These are phyloP conservation scores for Drosophila nigromelanica DNA, from an alignment of 1,140 invertebrate genomes.

Conservation along the genomic window DNA sequence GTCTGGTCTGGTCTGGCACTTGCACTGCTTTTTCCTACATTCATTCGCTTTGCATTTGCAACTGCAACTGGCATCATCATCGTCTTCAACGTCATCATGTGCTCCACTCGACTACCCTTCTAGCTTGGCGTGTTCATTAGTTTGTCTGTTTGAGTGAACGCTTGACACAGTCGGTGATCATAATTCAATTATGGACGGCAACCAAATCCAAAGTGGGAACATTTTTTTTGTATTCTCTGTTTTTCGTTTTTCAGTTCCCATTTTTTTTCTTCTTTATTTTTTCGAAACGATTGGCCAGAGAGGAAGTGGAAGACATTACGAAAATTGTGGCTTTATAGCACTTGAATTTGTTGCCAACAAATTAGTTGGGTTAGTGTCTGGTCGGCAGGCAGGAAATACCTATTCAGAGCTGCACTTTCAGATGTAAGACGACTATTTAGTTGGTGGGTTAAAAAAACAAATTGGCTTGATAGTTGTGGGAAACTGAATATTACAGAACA, in stretches of 20 bases:
- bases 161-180: conserved; percentile 66
- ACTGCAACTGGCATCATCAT: conserved; percentile 54
- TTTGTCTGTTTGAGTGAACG: conserved; percentile 27
- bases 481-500: neutral
- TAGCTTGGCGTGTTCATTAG: conserved; percentile 64
- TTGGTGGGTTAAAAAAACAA: neutral
- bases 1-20: conserved; percentile 25
- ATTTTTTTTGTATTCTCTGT: conserved; percentile 19
- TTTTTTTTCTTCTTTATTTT: neutral
- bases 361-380: conserved; percentile 4
- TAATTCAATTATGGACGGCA: conserved; percentile 67
- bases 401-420: conserved; percentile 4
- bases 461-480: neutral
- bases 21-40: conserved; percentile 39
- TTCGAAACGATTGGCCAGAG: neutral
- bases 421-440: too few species aligned
- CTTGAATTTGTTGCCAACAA: neutral
- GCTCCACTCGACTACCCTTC: conserved; percentile 66
- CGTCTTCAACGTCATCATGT: conserved; percentile 27
- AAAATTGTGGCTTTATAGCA: conserved; percentile 9
- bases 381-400: neutral
- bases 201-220: conserved; percentile 29
- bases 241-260: neutral
- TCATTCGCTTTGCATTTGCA: conserved; percentile 48
- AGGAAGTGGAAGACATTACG: conserved; percentile 1